These are phyloP conservation scores for Phylloscopus collybita DNA, from an alignment of 2,797 vertebrate genomes.

Conservation along the genomic window DNA sequence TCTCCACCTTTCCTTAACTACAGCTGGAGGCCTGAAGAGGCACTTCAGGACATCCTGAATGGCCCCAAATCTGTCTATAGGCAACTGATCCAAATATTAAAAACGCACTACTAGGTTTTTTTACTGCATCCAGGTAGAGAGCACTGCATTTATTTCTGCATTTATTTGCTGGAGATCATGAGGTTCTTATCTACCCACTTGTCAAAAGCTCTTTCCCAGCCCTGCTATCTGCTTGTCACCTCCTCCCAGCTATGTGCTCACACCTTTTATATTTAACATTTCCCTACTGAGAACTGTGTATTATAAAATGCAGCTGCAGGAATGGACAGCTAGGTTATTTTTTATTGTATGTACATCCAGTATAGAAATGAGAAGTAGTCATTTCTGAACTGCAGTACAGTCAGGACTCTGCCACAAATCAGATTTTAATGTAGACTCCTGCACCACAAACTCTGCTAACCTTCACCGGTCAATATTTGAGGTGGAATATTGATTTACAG, in stretches of 20 bases:
- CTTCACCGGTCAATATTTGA: background rate
- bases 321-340: background rate
- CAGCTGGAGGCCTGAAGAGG: background rate
- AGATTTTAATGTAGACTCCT: background rate
- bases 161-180: background rate
- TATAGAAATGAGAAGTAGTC: background rate
- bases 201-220: slow-evolving; percentile 14
- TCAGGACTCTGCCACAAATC: background rate
- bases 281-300: background rate
- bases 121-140: background rate
- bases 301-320: slow-evolving; percentile 7
- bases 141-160: background rate
- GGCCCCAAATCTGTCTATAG: background rate
- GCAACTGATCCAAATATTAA: background rate
- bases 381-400: background rate
- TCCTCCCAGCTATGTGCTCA: background rate
- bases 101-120: background rate
- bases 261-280: slow-evolving; percentile 33
- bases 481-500: background rate
- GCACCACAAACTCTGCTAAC: background rate
- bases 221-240: background rate
- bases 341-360: background rate
- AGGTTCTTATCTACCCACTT: background rate
- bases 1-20: background rate
- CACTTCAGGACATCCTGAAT: background rate